A percentile compares a stretch with the other conserved stretches of the same genome.
phyloP scores from a whole-genome alignment of 2,888 invertebrate genomes.

The Perizoma affinitatum region DNA sequence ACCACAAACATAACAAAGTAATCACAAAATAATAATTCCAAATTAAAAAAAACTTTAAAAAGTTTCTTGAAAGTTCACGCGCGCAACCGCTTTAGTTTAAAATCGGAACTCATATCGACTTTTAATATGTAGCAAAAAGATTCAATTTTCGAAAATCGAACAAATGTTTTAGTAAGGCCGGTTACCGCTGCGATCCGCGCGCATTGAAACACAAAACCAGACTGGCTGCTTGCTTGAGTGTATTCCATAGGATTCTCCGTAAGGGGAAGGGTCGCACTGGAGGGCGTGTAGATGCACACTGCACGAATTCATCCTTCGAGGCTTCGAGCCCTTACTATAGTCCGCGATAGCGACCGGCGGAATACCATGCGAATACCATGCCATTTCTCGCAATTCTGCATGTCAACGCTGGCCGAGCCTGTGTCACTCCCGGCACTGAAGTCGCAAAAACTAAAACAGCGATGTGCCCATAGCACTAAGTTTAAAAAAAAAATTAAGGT shows the following conservation, averaged over 20 bases:
- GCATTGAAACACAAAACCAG: constrained; percentile 79
- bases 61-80: constrained; percentile 61
- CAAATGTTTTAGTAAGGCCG: constrained; percentile 55
- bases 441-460: too few relatives aligned
- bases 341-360: constrained; percentile 45
- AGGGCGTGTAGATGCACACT: constrained; percentile 80
- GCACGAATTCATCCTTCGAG: constrained; percentile 73
- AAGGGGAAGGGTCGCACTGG: constrained; percentile 81
- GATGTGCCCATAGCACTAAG: too few relatives aligned
- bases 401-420: background rate
- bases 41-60: constrained; percentile 60
- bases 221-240: constrained; percentile 77
- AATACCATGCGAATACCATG: constrained; percentile 49
- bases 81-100: constrained; percentile 47
- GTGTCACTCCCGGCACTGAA: too few relatives aligned
- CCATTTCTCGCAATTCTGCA: constrained; percentile 4
- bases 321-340: constrained; percentile 65
- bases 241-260: constrained; percentile 81
- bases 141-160: constrained; percentile 60
- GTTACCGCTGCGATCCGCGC: constrained; percentile 71
- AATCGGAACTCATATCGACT: constrained; percentile 53
- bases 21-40: constrained; percentile 60
- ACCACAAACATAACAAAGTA: constrained; percentile 63
- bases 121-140: constrained; percentile 41
- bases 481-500: too few relatives aligned